Evolutionary conservation across 1,140 invertebrate species (phyloP).

Genomic region (Chionoecetes opilio): DNA sequence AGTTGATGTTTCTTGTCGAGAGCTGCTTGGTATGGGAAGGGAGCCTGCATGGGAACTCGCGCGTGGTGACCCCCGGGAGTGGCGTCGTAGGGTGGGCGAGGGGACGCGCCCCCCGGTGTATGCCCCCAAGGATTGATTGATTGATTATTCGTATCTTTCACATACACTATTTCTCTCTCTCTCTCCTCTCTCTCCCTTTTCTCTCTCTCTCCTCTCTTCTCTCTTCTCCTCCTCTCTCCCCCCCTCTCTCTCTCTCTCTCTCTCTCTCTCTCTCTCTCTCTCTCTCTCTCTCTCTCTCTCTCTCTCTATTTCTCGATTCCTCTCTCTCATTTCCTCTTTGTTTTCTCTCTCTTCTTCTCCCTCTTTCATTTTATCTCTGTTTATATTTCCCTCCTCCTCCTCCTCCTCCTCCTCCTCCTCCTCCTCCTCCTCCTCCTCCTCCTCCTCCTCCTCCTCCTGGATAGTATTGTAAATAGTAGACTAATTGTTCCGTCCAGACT

Average conservation of each 20-base stretch:
- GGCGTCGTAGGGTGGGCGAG: too few species aligned
- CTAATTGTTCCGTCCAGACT: neutral
- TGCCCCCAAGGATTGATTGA: too few species aligned
- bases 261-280: neutral
- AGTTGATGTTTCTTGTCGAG: too few species aligned
- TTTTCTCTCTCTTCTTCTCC: neutral
- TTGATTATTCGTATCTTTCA: too few species aligned
- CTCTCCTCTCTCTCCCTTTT: neutral
- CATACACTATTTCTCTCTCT: neutral
- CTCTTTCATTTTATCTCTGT: too few species aligned
- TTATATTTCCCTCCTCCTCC: neutral
- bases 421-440: too few species aligned
- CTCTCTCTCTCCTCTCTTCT: neutral
- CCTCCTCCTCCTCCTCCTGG: neutral
- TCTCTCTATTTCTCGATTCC: constrained; percentile 21
- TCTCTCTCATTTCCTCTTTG: neutral
- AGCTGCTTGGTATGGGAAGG: too few species aligned
- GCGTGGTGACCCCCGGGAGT: too few species aligned
- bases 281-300: neutral
- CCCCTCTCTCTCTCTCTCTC: neutral
- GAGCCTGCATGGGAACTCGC: too few species aligned
- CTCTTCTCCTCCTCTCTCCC: neutral
- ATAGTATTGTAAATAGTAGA: too few species aligned
- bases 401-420: neutral
- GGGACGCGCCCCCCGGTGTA: too few species aligned